Conservation (phyloP, 1,140 invertebrate species). For the Ips nitidus region DNA sequence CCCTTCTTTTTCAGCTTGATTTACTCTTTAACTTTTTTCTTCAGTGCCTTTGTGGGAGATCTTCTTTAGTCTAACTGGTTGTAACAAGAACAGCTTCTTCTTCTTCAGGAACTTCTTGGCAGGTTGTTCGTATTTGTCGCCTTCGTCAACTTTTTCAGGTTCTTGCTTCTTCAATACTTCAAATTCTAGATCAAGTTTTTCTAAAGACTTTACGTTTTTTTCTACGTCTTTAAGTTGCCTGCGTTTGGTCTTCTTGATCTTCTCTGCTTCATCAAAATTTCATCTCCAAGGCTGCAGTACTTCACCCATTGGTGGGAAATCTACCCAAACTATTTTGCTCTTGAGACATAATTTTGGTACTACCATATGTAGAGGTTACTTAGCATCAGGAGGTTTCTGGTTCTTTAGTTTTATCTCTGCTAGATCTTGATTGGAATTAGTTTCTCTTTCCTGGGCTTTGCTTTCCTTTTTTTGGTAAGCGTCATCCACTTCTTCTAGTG, state of each 20-base stretch:
- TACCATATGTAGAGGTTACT: slow-evolving; percentile 54
- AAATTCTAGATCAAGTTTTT: slow-evolving; percentile 61
- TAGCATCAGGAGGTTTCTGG: slow-evolving; percentile 32
- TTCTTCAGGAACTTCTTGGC: slow-evolving; percentile 43
- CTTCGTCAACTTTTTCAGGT: slow-evolving; percentile 49
- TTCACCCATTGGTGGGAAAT: slow-evolving; percentile 60
- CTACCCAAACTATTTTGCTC: slow-evolving; percentile 61
- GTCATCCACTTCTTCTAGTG: slow-evolving; percentile 38
- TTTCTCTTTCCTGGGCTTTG: slow-evolving; percentile 37
- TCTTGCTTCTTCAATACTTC: slow-evolving; percentile 54
- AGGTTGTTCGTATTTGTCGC: slow-evolving; percentile 40
- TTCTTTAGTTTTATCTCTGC: slow-evolving; percentile 45
- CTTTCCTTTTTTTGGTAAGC: slow-evolving; percentile 37
- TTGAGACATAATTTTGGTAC: slow-evolving; percentile 68
- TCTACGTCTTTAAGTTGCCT: slow-evolving; percentile 58
- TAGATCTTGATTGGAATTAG: slow-evolving; percentile 39
- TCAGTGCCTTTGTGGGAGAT: slow-evolving; percentile 40
- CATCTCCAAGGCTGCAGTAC: slow-evolving; percentile 56
- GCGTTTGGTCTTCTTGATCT: slow-evolving; percentile 58
- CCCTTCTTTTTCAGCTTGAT: slow-evolving; percentile 39
- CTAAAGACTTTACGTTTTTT: slow-evolving; percentile 60
- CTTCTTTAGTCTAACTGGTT: slow-evolving; percentile 46
- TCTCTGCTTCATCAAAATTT: slow-evolving; percentile 70
- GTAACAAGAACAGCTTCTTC: slow-evolving; percentile 55
- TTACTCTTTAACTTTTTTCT: slow-evolving; percentile 41